A percentile compares a stretch with the other conserved stretches of the same genome.
Evolutionary conservation across 2,888 invertebrate genomes (phyloP).

Genomic region (Opisthograptis luteolata): DNA sequence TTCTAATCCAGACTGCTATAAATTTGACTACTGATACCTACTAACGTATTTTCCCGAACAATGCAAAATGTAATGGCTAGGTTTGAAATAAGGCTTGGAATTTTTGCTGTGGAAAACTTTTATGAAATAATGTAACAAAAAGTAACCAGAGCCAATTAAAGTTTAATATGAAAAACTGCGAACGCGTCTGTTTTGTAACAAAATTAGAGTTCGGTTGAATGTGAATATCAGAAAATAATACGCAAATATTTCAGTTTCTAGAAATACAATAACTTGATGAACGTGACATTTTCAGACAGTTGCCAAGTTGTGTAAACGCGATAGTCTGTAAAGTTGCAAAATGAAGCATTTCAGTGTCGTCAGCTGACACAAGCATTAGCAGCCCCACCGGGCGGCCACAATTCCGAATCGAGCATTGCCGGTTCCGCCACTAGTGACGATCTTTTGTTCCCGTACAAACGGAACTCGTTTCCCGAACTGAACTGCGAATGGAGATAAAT

Average conservation of each 20-base stretch:
- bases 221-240: no score
- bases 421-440: constrained; percentile 57
- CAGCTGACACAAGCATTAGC: constrained; percentile 56
- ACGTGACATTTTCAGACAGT: constrained; percentile 5
- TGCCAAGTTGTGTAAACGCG: constrained; percentile 34
- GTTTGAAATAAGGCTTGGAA: no score
- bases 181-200: no score
- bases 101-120: no score
- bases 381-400: constrained; percentile 52
- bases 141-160: no score
- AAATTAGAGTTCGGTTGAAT: no score
- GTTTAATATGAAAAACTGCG: no score
- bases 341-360: constrained; percentile 46
- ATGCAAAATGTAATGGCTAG: no score
- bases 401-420: constrained; percentile 69
- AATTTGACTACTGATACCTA: no score
- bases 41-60: no score
- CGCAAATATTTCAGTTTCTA: neutral
- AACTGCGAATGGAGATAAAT: constrained; percentile 71
- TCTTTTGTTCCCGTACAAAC: constrained; percentile 65
- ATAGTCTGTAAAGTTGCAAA: constrained; percentile 38
- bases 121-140: no score
- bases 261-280: neutral
- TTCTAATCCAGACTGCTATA: no score
- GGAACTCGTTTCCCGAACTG: constrained; percentile 63